phyloP scores from a whole-genome alignment of 2,888 invertebrate species.

The Notodonta ziczac region DNA sequence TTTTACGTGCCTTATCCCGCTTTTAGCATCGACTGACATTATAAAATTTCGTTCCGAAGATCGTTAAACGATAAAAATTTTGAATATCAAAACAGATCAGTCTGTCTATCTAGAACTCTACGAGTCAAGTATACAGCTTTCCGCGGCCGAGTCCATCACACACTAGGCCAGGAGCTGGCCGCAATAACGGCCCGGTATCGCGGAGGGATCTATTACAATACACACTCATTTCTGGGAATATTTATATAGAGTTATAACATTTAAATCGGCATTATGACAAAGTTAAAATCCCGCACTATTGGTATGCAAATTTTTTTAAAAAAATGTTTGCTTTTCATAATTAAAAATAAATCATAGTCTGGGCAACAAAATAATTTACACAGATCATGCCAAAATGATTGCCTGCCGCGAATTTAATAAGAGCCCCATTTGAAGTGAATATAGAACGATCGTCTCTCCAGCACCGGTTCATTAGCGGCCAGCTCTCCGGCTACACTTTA shows the following conservation, averaged over 20 bases:
- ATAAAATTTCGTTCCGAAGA: slow-evolving; percentile 8
- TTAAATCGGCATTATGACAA: too few relatives aligned
- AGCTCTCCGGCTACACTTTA: slow-evolving; percentile 23
- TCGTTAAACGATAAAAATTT: slow-evolving; percentile 14
- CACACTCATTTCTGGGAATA: too few relatives aligned
- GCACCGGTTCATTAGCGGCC: not conserved
- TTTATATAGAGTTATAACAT: too few relatives aligned
- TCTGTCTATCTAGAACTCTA: slow-evolving; percentile 34
- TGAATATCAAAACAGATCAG: slow-evolving; percentile 22
- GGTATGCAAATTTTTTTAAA: too few relatives aligned
- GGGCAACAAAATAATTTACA: too few relatives aligned
- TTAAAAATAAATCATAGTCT: too few relatives aligned
- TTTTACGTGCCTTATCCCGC: not conserved
- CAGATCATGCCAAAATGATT: too few relatives aligned
- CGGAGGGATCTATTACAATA: slow-evolving; percentile 5
- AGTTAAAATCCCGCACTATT: too few relatives aligned
- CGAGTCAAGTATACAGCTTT: slow-evolving; percentile 30
- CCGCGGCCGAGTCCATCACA: slow-evolving; percentile 42
- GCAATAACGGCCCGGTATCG: not conserved
- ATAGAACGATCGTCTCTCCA: too few relatives aligned
- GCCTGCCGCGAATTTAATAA: too few relatives aligned
- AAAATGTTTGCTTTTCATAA: too few relatives aligned
- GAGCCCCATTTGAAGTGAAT: too few relatives aligned
- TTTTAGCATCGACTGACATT: not conserved
- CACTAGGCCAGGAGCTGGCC: slow-evolving; percentile 4